phyloP scores from a whole-genome alignment of 2,797 vertebrate genomes.

The Arnoldichthys spilopterus region DNA sequence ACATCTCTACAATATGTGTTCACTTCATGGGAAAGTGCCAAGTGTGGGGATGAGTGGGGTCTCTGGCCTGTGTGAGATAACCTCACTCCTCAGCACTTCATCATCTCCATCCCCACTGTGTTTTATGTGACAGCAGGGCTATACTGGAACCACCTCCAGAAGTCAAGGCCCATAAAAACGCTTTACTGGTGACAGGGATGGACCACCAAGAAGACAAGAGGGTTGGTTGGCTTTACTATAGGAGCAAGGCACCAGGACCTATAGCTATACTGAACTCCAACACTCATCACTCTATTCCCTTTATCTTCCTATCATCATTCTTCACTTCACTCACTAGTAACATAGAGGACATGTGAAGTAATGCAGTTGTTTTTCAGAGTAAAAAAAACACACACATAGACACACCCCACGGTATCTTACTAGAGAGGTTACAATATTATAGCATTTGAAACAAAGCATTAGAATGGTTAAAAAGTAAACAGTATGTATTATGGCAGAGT shows the following conservation, averaged over 20 bases:
- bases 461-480: too few species aligned
- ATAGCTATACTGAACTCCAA: neutral
- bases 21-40: slow-evolving; percentile 34
- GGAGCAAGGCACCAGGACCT: neutral
- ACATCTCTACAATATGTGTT: neutral
- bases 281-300: neutral
- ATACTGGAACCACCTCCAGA: slow-evolving; percentile 32
- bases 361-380: too few species aligned
- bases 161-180: slow-evolving; percentile 47
- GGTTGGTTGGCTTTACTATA: neutral
- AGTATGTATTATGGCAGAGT: too few species aligned
- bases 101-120: slow-evolving; percentile 67
- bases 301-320: slow-evolving; percentile 2
- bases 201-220: slow-evolving; percentile 51
- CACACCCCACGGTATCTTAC: too few species aligned
- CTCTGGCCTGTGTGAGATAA: slow-evolving; percentile 63
- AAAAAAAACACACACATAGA: too few species aligned
- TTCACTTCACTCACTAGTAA: neutral
- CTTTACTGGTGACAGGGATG: slow-evolving; percentile 49
- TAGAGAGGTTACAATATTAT: too few species aligned
- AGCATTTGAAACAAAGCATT: too few species aligned
- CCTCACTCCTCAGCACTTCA: slow-evolving; percentile 77
- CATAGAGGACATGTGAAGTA: too few species aligned
- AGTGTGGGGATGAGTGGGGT: slow-evolving; percentile 52
- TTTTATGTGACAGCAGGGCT: slow-evolving; percentile 53